Percentiles rank a stretch among this genome's conserved stretches.
These are phyloP conservation scores for Atherinomorus stipes DNA, from an alignment of 2,113 vertebrate species.

Conservation along the genomic window DNA sequence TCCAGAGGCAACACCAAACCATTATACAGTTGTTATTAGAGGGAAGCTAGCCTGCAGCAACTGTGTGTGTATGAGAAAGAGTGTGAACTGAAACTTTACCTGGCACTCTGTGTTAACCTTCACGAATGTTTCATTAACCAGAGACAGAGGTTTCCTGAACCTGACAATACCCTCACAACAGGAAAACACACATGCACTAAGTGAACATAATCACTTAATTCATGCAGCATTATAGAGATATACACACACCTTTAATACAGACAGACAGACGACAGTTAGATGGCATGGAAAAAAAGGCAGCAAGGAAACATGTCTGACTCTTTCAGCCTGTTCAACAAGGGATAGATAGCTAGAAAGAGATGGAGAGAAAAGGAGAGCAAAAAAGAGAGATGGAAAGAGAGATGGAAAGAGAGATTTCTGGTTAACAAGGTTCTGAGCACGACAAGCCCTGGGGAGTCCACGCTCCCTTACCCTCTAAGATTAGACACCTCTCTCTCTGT, in stretches of 20 bases:
- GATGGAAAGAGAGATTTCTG: slow-evolving; percentile 77
- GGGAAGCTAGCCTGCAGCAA: neutral
- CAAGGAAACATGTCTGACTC: slow-evolving; percentile 4
- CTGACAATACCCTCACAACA: slow-evolving; percentile 56
- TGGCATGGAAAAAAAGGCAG: neutral
- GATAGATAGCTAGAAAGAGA: slow-evolving; percentile 29
- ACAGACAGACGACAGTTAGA: slow-evolving; percentile 17
- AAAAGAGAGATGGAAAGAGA: slow-evolving; percentile 70
- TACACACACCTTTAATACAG: neutral
- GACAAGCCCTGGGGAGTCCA: slow-evolving; percentile 83
- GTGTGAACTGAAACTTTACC: slow-evolving; percentile 29
- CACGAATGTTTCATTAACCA: slow-evolving; percentile 66
- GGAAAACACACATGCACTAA: slow-evolving; percentile 31
- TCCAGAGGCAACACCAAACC: neutral
- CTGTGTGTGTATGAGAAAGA: neutral
- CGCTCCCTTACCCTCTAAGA: slow-evolving; percentile 83
- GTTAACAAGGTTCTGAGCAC: slow-evolving; percentile 88
- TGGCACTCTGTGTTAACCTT: slow-evolving; percentile 69
- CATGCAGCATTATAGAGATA: neutral
- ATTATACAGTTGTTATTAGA: neutral
- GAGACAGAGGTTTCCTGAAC: slow-evolving; percentile 68
- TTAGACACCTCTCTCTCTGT: slow-evolving; percentile 86
- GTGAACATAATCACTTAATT: neutral
- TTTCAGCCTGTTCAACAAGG: slow-evolving; percentile 15
- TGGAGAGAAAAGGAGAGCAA: slow-evolving; percentile 29